phyloP scores from a whole-genome alignment of 2,113 vertebrate genomes.

The Rhinopomastus cyanomelas region DNA sequence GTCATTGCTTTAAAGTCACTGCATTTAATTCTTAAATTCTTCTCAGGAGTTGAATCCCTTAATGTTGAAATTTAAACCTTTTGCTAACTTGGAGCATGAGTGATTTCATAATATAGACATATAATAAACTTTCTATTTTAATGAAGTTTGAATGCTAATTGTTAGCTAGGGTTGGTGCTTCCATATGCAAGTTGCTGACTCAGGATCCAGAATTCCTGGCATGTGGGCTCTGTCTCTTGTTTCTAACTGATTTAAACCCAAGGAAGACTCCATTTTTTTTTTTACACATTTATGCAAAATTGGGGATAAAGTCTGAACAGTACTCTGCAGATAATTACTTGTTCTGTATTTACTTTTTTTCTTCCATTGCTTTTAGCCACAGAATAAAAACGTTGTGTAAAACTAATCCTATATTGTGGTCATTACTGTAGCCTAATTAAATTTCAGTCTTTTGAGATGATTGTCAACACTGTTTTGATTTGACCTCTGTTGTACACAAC shows the following conservation, averaged over 20 bases:
- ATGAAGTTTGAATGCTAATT: not conserved
- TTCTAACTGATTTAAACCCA: not conserved
- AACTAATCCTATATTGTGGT: not conserved
- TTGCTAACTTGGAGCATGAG: not conserved
- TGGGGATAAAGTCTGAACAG: not conserved
- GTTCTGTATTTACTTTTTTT: not conserved
- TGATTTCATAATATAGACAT: not conserved
- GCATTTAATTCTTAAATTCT: not conserved
- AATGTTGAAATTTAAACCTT: not conserved
- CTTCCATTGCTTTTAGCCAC: not conserved
- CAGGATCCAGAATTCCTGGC: not conserved
- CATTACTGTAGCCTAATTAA: conserved; percentile 7
- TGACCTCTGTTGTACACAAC: not conserved
- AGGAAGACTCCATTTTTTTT: not conserved
- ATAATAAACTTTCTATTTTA: not conserved
- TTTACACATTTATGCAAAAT: not conserved
- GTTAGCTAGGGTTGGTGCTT: not conserved
- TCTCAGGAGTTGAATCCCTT: not conserved
- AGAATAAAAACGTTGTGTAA: not conserved
- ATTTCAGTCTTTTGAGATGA: conserved; percentile 15
- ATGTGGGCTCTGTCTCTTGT: not conserved
- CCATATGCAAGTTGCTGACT: not conserved
- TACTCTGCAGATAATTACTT: not conserved
- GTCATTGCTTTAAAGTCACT: not conserved
- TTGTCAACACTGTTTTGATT: not conserved